These are phyloP conservation scores for Cephus runcator DNA, from an alignment of 2,888 invertebrate species.

Conservation along the genomic window DNA sequence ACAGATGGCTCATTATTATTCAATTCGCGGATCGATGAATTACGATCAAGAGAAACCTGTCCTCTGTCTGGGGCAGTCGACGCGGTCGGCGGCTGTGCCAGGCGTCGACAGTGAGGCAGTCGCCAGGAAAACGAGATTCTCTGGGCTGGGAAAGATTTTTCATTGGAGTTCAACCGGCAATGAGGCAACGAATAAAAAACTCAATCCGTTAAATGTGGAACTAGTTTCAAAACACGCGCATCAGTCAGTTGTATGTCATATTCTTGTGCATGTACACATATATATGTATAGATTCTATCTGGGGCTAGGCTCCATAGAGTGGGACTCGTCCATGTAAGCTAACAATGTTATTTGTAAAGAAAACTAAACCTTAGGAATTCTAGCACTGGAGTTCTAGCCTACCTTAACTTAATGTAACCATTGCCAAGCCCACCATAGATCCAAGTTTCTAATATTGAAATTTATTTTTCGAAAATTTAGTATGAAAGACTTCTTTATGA, in stretches of 20 bases:
- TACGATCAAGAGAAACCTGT: not conserved
- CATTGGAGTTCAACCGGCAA: not conserved
- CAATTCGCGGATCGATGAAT: not conserved
- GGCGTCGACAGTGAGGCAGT: not conserved
- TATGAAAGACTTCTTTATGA: too few species aligned
- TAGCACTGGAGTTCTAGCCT: too few species aligned
- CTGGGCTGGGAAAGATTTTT: not conserved
- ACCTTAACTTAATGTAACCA: too few species aligned
- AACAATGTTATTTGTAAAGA: too few species aligned
- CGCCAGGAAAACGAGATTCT: not conserved
- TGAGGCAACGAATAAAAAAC: not conserved
- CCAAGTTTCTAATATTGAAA: too few species aligned
- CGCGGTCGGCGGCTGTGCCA: not conserved
- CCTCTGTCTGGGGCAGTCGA: not conserved
- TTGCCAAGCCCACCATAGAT: too few species aligned
- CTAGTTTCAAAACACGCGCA: not conserved
- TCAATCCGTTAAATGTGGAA: not conserved
- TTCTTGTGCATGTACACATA: not conserved
- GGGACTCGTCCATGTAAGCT: too few species aligned
- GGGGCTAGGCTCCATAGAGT: too few species aligned
- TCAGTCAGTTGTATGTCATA: not conserved
- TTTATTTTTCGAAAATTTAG: too few species aligned
- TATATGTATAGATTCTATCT: too few species aligned
- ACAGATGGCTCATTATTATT: not conserved
- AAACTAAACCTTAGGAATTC: too few species aligned